Base-by-base conservation (phyloP, 2,888 invertebrate genomes). In the Trissolcus japonicus region DNA sequence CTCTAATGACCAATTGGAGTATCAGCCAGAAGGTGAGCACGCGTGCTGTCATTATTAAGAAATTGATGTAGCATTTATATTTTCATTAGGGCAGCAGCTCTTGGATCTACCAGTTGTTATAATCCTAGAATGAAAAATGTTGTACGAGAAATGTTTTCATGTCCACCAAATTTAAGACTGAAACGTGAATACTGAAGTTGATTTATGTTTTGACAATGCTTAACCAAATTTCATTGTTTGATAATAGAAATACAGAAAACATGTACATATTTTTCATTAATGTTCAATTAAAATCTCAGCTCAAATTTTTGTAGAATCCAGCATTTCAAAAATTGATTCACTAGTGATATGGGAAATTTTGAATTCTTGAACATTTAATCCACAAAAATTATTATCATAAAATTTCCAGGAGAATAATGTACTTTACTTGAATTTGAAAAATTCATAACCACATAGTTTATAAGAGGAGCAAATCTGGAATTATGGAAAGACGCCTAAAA, bases 401-500 rank as follows among this genome's bases (percentile, higher is more conserved):
- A 19, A 19, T 1, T 2, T 19, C 19, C 19, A 19, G 19, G 19
- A 19, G 19, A 2, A 19, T 2, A 19, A 19, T 19, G 19, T 19
- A n/a, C 2, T 19, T 19, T 19, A 2, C 2, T 19, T 19, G 19
- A 1, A 19, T 2, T 19, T 19, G 19, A 1, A 19, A 19, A 1
- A 19, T 19, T 19, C 19, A 25, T 25, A 25, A 25, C 19, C 19
- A 19, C 2, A 25, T 0, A 4, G 25, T 25, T 25, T 4, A 4
- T 25, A 4, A 25, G 25, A 25, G 25, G 0, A 4, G 25, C 4
- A 35, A 35, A 11, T 35, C 9, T 35, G 60, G 60, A 68, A 67
- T 63, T 54, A 51, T 48, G 41, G 66, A 48, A 35, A 60, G 62
- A 57, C 69, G 65, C 69, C 57, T 82, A 83, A 87, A 87, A 86